phyloP scores from a whole-genome alignment of 2,113 vertebrate genomes.

The Mirza zaza region DNA sequence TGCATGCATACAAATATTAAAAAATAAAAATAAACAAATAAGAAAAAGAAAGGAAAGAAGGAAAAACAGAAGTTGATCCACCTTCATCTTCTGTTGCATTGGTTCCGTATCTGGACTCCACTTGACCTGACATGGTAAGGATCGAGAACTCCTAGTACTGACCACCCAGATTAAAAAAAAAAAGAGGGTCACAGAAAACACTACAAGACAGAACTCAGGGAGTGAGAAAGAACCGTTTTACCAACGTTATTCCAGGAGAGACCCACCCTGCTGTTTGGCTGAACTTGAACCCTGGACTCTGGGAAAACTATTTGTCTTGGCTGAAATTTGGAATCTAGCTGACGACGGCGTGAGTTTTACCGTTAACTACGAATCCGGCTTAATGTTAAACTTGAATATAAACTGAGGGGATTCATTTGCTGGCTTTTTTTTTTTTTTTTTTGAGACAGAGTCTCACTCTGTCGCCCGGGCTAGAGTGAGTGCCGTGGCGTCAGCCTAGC shows the following conservation, averaged over 20 bases:
- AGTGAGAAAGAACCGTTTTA: not conserved
- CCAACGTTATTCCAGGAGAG: not conserved
- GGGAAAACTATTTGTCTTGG: conserved; percentile 20
- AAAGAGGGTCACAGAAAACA: not conserved
- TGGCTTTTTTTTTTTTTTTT: not conserved
- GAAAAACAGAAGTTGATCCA: not conserved
- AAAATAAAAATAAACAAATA: not conserved
- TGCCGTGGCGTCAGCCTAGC: too few relatives aligned
- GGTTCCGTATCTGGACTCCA: not conserved
- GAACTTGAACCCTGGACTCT: conserved; percentile 5
- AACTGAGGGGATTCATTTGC: not conserved
- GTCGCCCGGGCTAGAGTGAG: too few relatives aligned
- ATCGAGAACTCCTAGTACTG: not conserved
- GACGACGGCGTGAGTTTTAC: not conserved
- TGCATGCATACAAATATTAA: not conserved
- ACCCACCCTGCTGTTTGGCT: not conserved
- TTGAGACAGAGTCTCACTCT: too few relatives aligned
- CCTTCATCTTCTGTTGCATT: not conserved
- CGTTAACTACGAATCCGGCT: not conserved
- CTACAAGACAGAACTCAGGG: not conserved
- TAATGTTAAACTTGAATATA: conserved; percentile 12
- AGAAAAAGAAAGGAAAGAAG: not conserved
- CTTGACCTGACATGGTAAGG: not conserved
- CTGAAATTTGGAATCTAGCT: conserved; percentile 40
- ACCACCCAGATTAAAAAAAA: not conserved